Evolutionary conservation across 2,113 vertebrate genomes (phyloP), one percentile per base, ranked within the genome.

Genomic region (rabbit (Oryctolagus cuniculus)): DNA sequence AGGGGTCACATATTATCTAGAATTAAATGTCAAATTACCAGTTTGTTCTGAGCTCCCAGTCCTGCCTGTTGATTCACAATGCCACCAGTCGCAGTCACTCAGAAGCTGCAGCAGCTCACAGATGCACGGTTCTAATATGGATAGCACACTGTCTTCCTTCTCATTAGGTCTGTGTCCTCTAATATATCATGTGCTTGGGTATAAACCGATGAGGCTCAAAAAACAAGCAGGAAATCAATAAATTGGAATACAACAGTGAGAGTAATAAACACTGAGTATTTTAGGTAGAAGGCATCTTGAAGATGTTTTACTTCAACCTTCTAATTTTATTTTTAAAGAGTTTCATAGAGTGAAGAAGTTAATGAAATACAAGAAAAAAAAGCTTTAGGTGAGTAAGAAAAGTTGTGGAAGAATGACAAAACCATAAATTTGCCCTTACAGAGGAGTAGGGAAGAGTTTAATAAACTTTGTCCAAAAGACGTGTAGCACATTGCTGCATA

Each of bases 1-100:
- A 93, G 55, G 75, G 78, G 17, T 88, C 44, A 61, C 12, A 63
- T 36, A 11, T 34, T 38, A 13, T 27, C 29, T 75, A 77, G 77
- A 66, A 67, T 85, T 66, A 58, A 85, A 88, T 6, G 77, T 94
- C 63, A 55, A n/a, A 69, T 94, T 87, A n/a, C 27, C 61, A 38
- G 15, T 5, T 25, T 19, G 15, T 19, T 6, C 9, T 25, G 17
- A 75, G 15, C 10, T 67, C 61, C 87, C 64, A 10, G 13, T 79
- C 38, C 61, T 89, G 8, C 17, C 13, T 81, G 19, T 1, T 63
- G 5, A 10, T 7, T 81, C 22, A 81, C 5, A 66, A 31, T 8
- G 72, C 5, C 2, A 63, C 36, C 22, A 61, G 25, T 94, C 24
- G 53, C 0, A 0, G 83, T 72, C 21, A 80, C 38, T 66, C 29